Evolutionary conservation across 64 coral and sea anemone species (phyloP), one percentile per base, ranked within the genome.

Genomic region (Stichodactyla mertensii): DNA sequence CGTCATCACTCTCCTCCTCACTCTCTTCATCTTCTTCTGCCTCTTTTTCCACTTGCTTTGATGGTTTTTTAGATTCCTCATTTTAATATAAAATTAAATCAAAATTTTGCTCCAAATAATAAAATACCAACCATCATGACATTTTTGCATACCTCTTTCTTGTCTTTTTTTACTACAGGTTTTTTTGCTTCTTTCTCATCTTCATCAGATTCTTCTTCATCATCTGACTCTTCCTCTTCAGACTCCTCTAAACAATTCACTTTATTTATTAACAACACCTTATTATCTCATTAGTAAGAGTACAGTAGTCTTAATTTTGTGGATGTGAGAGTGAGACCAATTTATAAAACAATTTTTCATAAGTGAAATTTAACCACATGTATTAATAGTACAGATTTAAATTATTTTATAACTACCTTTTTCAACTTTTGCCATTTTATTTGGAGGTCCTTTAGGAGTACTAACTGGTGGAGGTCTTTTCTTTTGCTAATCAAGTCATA

Each of bases 371-470:
- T 4, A 45, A 45, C 36, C 36, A 45, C 36, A 45, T 45, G 3
- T 45, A 45, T n/a, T 6, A 66, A n/a, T 22, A n/a, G 62, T 6
- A 22, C 4, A 0, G 12, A 66, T 66, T n/a, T 66, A 45, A 45
- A 45, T 3, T 45, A 45, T 3, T 45, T 45, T 45, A 45, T 45
- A 58, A 58, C 14, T 82, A 87, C 85, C 90, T 67, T 64, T 31
- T 59, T 87, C 85, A 81, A 87, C 52, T 0, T 86, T 85, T 54
- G 90, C 90, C 55, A 91, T 19, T 80, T 91, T 91, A n/a, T 59
- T 91, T 52, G 90, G 90, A 18, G 90, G 90, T 53, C 84, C 85
- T 10, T 82, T 91, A 19, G 77, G 60, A 87, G 84, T 91, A 16
- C 71, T 77, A 0, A 74, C 55, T 82, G 85, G 10, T 7, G 87